Base-by-base conservation (phyloP, 1,140 invertebrate genomes). In the Druon quercuslanigerum region DNA sequence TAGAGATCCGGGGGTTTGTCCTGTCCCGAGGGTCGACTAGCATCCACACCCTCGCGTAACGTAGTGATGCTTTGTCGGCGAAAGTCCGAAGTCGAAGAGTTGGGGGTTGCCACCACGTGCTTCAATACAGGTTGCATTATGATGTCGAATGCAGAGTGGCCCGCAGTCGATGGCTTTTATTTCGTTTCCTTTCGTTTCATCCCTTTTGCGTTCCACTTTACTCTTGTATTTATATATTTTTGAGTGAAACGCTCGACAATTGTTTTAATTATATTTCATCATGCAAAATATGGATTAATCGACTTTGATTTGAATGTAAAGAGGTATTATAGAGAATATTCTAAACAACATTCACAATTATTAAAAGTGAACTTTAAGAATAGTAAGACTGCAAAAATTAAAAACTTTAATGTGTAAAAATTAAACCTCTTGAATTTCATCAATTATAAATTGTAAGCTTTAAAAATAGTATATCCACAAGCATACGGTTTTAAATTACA, bases 1-100 rank as follows among this genome's bases (percentile, higher is more conserved):
- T 89, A 88, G 86, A 85, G 84, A 89, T 86, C 87, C 86, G 50
- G 75, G 80, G 79, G 84, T 75, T 79, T 81, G 77, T 79, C 72
- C 75, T 57, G 46, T 72, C 46, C 46, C 71, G 9, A 60, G 56
- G 54, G 46, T 40, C 40, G 50, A 51, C 51, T 19, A 73, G 46
- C 46, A 70, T 20, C 72, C 51, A 17, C 54, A 77, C 17, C 54
- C 40, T 17, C 52, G 25, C 50, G 52, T 16, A 72, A 57, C 8
- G 74, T 76, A 74, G 50, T 17, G 50, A 60, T 33, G 66, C 25
- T 60, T 71, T 33, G 25, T 66, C 60, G 60, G 25, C 33, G 60
- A 66, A 66, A 66, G 25, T 40, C 60, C 60, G 25, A 66, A 66
- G 60, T 66, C 60, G 60, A 66, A 66, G 60, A 66, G 60, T 66